A percentile compares a stretch with the other conserved stretches of the same genome.
Conservation (phyloP, 2,888 invertebrate genomes). For the Biston stratarius region DNA sequence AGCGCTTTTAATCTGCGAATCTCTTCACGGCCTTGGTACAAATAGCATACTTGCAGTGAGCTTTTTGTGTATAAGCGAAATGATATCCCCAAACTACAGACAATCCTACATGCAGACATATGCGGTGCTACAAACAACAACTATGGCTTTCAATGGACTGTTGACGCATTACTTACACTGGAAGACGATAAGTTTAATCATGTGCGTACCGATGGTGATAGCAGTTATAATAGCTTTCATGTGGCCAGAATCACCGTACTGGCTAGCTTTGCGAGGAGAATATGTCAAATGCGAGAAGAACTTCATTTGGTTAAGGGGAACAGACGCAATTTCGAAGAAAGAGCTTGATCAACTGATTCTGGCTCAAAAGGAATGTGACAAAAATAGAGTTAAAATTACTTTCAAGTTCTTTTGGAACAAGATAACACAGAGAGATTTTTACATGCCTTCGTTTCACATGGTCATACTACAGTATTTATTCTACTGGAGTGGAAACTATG, state of each 20-base stretch:
- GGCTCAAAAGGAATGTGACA: conserved; percentile 5
- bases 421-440: conserved; percentile 20
- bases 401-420: conserved; percentile 7
- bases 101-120: conserved; percentile 31
- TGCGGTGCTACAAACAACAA: conserved; percentile 13
- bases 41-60: conserved; percentile 35
- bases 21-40: conserved; percentile 41
- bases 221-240: conserved; percentile 30
- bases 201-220: conserved; percentile 28
- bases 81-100: conserved; percentile 38
- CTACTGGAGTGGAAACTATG: conserved; percentile 28
- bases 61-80: conserved; percentile 38
- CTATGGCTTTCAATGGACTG: conserved; percentile 25
- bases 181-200: conserved; percentile 31
- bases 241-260: conserved; percentile 45
- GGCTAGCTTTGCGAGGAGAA: conserved; percentile 42
- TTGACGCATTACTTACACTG: conserved; percentile 35
- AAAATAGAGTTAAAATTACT: neutral
- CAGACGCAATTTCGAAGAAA: conserved; percentile 26
- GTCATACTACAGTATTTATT: conserved; percentile 13
- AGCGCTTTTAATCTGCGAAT: conserved; percentile 40
- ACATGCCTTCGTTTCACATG: conserved; percentile 24
- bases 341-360: conserved; percentile 34
- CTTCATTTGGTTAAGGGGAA: conserved; percentile 42
- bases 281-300: conserved; percentile 37